phyloP scores from a whole-genome alignment of 2,888 invertebrate species.

The Lepidonotus clava region DNA sequence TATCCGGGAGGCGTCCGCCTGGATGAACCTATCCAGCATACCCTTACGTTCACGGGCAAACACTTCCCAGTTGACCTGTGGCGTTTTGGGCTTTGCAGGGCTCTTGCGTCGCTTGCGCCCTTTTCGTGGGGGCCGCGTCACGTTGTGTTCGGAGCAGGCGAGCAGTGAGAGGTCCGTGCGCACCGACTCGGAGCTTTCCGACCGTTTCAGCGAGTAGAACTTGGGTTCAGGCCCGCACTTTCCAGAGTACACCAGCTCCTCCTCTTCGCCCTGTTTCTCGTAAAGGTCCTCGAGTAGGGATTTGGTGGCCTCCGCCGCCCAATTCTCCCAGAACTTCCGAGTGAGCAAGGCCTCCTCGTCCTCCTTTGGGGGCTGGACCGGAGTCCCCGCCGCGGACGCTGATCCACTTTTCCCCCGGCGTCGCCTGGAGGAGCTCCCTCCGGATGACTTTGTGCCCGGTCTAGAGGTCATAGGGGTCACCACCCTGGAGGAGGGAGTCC shows the following conservation, averaged over 20 bases:
- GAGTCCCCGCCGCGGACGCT: not conserved
- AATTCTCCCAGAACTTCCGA: constrained; percentile 43
- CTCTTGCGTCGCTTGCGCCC: not conserved
- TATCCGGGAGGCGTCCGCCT: constrained; percentile 14
- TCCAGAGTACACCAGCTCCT: constrained; percentile 34
- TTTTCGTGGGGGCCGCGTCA: not conserved
- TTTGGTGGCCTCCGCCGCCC: constrained; percentile 24
- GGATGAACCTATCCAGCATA: constrained; percentile 36
- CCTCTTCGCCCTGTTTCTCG: not conserved
- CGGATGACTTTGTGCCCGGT: not conserved
- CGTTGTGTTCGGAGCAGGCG: not conserved
- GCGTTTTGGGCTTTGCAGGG: not conserved
- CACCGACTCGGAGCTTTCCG: not conserved
- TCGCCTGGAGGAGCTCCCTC: not conserved
- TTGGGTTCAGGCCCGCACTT: constrained; percentile 47
- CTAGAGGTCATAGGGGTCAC: not conserved
- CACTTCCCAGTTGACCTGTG: constrained; percentile 45
- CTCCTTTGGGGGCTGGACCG: not conserved
- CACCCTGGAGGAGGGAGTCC: not conserved
- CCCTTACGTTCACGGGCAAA: constrained; percentile 47
- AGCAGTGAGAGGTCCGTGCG: constrained; percentile 44
- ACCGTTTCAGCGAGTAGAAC: not conserved
- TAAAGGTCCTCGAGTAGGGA: not conserved
- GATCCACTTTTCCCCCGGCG: not conserved
- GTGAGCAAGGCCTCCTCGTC: constrained; percentile 30